A percentile compares a stretch with the other conserved stretches of the same genome.
These are phyloP conservation scores for Prietella phreatophila DNA, from an alignment of 2,113 vertebrate species.

Conservation along the genomic window DNA sequence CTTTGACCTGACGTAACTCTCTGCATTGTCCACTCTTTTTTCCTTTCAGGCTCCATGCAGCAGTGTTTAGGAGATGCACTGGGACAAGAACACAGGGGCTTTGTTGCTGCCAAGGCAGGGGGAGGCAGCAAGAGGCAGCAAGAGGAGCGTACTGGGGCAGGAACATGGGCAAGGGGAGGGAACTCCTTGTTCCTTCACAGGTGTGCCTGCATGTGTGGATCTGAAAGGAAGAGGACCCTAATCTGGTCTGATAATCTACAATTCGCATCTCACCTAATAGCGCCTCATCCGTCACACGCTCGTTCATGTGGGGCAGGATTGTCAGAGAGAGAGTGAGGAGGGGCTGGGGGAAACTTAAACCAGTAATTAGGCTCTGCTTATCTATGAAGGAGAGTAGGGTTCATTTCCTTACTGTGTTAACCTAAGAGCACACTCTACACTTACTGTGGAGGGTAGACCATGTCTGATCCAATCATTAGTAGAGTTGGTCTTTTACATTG, in stretches of 20 bases:
- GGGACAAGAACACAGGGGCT: constrained; percentile 30
- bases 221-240: constrained; percentile 44
- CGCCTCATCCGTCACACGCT: constrained; percentile 55
- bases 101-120: constrained; percentile 28
- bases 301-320: constrained; percentile 46
- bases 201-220: constrained; percentile 40
- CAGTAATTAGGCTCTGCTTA: constrained; percentile 55
- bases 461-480: background rate
- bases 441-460: constrained; percentile 2
- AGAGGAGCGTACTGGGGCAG: background rate
- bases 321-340: constrained; percentile 48
- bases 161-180: constrained; percentile 11
- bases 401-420: constrained; percentile 59
- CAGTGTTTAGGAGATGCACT: constrained; percentile 15
- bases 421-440: constrained; percentile 36
- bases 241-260: constrained; percentile 57
- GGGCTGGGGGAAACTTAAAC: constrained; percentile 56
- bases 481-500: background rate
- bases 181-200: constrained; percentile 31
- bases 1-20: constrained; percentile 40
- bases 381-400: constrained; percentile 44
- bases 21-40: background rate
- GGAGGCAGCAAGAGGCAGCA: background rate
- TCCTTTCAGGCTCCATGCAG: background rate
- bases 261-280: constrained; percentile 55